Percentiles rank a stretch among this genome's conserved stretches.
phyloP scores from a whole-genome alignment of 1,140 invertebrate genomes.

The Bombus confusus region DNA sequence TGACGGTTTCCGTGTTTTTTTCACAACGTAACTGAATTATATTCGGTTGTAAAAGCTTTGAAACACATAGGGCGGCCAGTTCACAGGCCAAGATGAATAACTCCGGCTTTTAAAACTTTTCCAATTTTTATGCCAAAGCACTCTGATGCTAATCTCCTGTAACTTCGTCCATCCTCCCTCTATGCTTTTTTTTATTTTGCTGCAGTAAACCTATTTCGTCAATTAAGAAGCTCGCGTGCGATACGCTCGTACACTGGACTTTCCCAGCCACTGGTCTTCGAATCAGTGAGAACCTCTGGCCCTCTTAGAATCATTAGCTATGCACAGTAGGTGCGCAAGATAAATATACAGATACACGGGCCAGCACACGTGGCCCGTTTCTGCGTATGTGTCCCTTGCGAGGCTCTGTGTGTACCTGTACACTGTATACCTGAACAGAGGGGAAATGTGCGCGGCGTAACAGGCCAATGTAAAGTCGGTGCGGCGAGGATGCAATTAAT shows the following conservation, averaged over 20 bases:
- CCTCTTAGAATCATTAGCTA: slow-evolving; percentile 63
- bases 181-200: no score
- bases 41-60: background rate
- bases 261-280: background rate
- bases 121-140: no score
- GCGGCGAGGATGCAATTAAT: slow-evolving; percentile 80
- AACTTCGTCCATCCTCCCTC: no score
- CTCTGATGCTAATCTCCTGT: no score
- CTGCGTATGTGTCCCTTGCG: no score
- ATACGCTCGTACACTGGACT: no score
- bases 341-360: slow-evolving; percentile 30
- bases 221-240: no score
- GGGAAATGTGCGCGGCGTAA: slow-evolving; percentile 46
- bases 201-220: no score
- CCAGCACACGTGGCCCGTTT: background rate
- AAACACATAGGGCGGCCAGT: no score
- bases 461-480: slow-evolving; percentile 71
- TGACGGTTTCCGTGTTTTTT: no score
- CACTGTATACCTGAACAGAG: slow-evolving; percentile 21
- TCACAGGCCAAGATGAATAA: no score
- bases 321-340: slow-evolving; percentile 60
- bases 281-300: slow-evolving; percentile 64
- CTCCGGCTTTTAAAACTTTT: no score
- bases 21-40: background rate
- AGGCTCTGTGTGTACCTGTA: background rate